Base-by-base conservation (phyloP, 1,140 invertebrate species). In the Centruroides sculpturatus region DNA sequence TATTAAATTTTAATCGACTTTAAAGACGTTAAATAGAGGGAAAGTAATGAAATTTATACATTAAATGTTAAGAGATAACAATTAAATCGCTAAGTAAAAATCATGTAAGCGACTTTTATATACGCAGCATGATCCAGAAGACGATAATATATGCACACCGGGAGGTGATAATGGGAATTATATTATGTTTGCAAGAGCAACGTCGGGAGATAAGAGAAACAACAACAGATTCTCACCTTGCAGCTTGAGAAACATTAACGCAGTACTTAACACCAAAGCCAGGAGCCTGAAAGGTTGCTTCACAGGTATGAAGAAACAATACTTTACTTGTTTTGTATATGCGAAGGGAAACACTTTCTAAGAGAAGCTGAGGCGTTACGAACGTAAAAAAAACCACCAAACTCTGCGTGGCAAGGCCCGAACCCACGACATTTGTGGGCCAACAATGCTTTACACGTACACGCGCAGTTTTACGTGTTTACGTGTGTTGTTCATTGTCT, bases 181-280 rank as follows among this genome's bases (percentile, higher is more conserved):
- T 55, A 70, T 68, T 9, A 69, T 70, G 67, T 69, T 68, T 68
- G 71, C 77, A 46, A 73, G 75, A 61, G 94, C 94, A 48, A 98
- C 93, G 53, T 93, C 92, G 66, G 94, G 94, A 34, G 90, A 95
- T 76, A 90, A 94, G 71, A 84, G 84, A 71, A 98, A 98, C 76
- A 98, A 98, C 76, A 92, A 94, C 74, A 86, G 88, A 70, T 95
- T 97, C 74, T 93, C 89, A n/a, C 85, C 86, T 1, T 97, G 62
- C 53, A 97, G 92, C 57, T 76, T 96, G 47, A 87, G 87, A 69
- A 92, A 91, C 69, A 98, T 99, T 68, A 93, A 95, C 74, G 87
- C 88, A 0, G 92, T 97, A 35, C 78, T 96, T 51, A 93, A 93
- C 74, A 87, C 86, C 59, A 94, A 95, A 75, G 92, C 91, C 6